phyloP scores from a whole-genome alignment of 2,113 vertebrate genomes.

The Dendropsophus ebraccatus region DNA sequence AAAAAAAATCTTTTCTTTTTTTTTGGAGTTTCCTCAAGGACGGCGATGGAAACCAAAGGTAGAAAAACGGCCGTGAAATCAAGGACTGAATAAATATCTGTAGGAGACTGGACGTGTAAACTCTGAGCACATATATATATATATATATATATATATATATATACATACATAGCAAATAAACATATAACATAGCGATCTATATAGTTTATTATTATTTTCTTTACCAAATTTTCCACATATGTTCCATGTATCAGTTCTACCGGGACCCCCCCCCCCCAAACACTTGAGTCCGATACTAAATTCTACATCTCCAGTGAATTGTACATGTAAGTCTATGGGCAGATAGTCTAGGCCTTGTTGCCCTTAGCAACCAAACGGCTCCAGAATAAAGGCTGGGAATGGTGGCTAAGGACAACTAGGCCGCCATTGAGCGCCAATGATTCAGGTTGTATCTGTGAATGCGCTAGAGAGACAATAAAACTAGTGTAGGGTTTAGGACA shows the following conservation, averaged over 20 bases:
- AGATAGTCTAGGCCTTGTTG: not conserved
- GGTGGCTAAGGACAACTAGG: no score
- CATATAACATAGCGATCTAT: not conserved
- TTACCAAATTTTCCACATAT: not conserved
- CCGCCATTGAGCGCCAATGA: no score
- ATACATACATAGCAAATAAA: not conserved
- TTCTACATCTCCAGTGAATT: no score
- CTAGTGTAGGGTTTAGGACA: no score
- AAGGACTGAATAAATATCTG: conserved; percentile 6
- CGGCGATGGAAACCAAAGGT: not conserved
- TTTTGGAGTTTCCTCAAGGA: not conserved
- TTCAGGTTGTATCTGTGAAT: no score
- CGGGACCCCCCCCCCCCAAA: no score
- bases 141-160: no score
- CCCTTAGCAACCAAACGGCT: not conserved
- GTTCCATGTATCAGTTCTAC: no score
- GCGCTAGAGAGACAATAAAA: no score
- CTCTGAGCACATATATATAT: no score
- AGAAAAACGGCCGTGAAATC: not conserved
- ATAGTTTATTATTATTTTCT: not conserved
- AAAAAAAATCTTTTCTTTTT: not conserved
- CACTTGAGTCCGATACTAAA: no score
- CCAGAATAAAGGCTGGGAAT: not conserved
- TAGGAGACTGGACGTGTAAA: not conserved
- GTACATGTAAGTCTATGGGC: no score